phyloP scores from a whole-genome alignment of 2,888 invertebrate species.

The Drosophila longiperda region DNA sequence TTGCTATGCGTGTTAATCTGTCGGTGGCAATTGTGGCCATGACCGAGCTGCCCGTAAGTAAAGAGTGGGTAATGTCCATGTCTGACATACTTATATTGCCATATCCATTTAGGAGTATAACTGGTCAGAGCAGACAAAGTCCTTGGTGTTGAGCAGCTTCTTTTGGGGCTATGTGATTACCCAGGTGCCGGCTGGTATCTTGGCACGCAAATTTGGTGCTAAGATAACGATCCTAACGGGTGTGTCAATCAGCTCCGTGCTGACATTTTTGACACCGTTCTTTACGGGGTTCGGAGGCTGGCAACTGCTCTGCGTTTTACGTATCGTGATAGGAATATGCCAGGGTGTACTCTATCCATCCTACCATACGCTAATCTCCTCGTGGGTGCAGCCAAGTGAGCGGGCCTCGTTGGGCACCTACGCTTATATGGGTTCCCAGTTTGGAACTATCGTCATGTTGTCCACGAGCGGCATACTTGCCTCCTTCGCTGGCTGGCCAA shows the following conservation, averaged over 20 bases:
- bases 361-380: constrained; percentile 89
- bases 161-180: constrained; percentile 89
- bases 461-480: constrained; percentile 89
- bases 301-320: constrained; percentile 87
- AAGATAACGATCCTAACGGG: constrained; percentile 86
- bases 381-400: constrained; percentile 89
- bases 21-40: constrained; percentile 91
- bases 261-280: constrained; percentile 89
- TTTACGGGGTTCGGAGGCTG: constrained; percentile 88
- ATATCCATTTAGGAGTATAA: constrained; percentile 86
- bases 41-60: constrained; percentile 85
- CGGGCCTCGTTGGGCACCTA: constrained; percentile 87
- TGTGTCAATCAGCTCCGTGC: constrained; percentile 87
- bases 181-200: constrained; percentile 88
- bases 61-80: rapidly evolving
- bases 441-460: constrained; percentile 89
- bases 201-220: constrained; percentile 90
- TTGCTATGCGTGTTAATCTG: constrained; percentile 88
- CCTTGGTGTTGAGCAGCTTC: constrained; percentile 88
- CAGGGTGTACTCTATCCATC: constrained; percentile 91
- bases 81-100: rapidly evolving
- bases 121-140: constrained; percentile 87
- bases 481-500: constrained; percentile 88
- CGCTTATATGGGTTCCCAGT: constrained; percentile 88
- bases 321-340: constrained; percentile 90